phyloP scores from a whole-genome alignment of 2,888 invertebrate species.

The Tinea semifulvella region DNA sequence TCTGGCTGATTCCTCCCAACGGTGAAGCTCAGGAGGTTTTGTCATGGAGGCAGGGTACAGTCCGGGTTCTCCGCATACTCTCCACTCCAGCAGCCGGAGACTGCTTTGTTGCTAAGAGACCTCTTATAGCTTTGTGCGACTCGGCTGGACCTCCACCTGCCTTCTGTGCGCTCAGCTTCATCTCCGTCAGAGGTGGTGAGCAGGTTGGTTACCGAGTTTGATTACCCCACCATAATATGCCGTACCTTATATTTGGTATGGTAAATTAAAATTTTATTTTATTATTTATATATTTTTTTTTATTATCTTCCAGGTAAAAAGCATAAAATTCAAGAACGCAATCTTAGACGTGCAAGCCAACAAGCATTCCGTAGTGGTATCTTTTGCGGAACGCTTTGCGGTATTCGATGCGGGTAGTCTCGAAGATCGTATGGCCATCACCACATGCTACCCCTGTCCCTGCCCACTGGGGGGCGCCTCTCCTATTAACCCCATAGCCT shows the following conservation, averaged over 20 bases:
- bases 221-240: not conserved
- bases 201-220: constrained; percentile 65
- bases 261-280: not conserved
- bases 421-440: constrained; percentile 86
- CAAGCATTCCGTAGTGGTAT: constrained; percentile 85
- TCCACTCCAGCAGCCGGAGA: constrained; percentile 83
- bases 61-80: constrained; percentile 81
- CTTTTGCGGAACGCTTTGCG: constrained; percentile 89
- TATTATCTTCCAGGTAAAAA: constrained; percentile 70
- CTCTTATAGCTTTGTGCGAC: constrained; percentile 91
- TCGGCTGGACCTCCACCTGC: constrained; percentile 80
- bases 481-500: constrained; percentile 79
- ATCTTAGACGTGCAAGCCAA: constrained; percentile 91
- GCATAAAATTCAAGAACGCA: constrained; percentile 91
- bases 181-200: constrained; percentile 85
- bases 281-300: not conserved
- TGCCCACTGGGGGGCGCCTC: constrained; percentile 68
- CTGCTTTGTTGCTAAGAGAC: constrained; percentile 80
- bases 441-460: constrained; percentile 89
- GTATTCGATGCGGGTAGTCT: constrained; percentile 90
- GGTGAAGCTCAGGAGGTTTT: constrained; percentile 96
- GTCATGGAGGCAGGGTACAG: constrained; percentile 84
- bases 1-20: constrained; percentile 86
- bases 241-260: not conserved
- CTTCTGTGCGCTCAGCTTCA: constrained; percentile 83